phyloP scores from a whole-genome alignment of 1,140 invertebrate genomes.

The Idris sp. region DNA sequence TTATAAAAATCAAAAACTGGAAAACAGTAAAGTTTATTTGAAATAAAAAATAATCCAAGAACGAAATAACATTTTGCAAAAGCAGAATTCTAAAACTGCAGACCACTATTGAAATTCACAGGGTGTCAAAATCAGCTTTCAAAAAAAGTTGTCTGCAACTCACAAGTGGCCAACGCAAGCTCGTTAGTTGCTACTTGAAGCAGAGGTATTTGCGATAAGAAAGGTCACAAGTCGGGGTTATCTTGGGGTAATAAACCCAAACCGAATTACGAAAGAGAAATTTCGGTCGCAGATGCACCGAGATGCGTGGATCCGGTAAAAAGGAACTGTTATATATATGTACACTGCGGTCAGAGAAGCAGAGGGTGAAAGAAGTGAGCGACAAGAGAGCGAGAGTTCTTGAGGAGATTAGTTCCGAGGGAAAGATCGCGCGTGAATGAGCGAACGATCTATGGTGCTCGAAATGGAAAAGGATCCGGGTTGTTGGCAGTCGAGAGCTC shows the following conservation, averaged over 20 bases:
- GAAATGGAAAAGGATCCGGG: conserved; percentile 29
- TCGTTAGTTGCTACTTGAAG: conserved; percentile 72
- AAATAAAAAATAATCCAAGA: no score
- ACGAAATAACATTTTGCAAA: no score
- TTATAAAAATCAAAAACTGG: no score
- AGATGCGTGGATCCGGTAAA: conserved; percentile 15
- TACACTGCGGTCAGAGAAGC: conserved; percentile 7
- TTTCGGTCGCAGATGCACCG: conserved; percentile 11
- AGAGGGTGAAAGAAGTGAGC: conserved; percentile 21
- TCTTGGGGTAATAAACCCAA: conserved; percentile 73
- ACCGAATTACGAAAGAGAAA: conserved; percentile 64
- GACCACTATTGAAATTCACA: conserved; percentile 44
- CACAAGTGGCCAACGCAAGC: conserved; percentile 56
- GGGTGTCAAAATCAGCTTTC: conserved; percentile 35
- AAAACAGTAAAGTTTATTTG: no score
- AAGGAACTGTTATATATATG: conserved; percentile 9
- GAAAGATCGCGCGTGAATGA: conserved; percentile 51
- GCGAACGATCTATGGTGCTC: conserved; percentile 20
- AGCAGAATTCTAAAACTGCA: no score
- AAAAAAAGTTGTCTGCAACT: not conserved
- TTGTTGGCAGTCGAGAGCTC: conserved; percentile 18
- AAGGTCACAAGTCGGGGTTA: conserved; percentile 67
- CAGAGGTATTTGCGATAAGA: conserved; percentile 68
- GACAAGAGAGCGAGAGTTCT: conserved; percentile 37
- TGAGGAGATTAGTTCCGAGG: conserved; percentile 38